These are phyloP conservation scores for Lichenostomus cassidix DNA, from an alignment of 2,113 vertebrate species.

Conservation along the genomic window DNA sequence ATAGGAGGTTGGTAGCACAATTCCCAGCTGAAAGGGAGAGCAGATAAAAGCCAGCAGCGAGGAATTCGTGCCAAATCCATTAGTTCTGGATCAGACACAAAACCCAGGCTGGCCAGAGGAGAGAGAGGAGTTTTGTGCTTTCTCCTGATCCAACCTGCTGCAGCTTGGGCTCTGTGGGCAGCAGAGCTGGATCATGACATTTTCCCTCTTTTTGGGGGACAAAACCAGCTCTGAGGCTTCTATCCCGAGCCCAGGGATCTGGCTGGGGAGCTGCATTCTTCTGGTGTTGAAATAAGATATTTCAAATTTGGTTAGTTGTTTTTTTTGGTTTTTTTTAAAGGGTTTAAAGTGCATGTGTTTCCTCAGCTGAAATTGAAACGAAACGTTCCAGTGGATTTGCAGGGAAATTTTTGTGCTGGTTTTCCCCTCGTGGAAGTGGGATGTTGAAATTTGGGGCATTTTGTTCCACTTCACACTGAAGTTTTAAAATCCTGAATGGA, in stretches of 20 bases:
- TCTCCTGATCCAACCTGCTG: neutral
- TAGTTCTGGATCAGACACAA: neutral
- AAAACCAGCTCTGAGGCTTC: neutral
- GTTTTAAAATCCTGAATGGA: neutral
- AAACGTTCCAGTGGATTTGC: conserved; percentile 2
- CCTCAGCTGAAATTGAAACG: conserved; percentile 12
- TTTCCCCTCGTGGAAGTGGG: conserved; percentile 2
- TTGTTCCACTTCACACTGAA: conserved; percentile 46
- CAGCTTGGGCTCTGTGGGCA: rapidly evolving
- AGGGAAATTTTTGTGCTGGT: neutral
- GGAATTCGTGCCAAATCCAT: conserved; percentile 39
- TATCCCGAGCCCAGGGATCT: neutral
- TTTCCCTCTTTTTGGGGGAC: neutral
- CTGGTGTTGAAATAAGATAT: conserved; percentile 44
- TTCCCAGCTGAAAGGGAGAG: neutral
- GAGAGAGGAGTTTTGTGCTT: neutral
- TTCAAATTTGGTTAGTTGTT: neutral
- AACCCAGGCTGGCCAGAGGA: neutral
- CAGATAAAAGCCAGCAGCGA: neutral
- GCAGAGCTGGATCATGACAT: neutral
- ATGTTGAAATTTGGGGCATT: conserved; percentile 28
- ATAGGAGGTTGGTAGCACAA: neutral
- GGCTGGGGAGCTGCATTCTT: conserved; percentile 42
- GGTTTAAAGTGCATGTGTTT: conserved; percentile 47
- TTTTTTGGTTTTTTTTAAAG: neutral